Percentiles rank a stretch among this genome's conserved stretches.
phyloP scores from a whole-genome alignment of 1,140 invertebrate genomes.

The Ceratina australensis region DNA sequence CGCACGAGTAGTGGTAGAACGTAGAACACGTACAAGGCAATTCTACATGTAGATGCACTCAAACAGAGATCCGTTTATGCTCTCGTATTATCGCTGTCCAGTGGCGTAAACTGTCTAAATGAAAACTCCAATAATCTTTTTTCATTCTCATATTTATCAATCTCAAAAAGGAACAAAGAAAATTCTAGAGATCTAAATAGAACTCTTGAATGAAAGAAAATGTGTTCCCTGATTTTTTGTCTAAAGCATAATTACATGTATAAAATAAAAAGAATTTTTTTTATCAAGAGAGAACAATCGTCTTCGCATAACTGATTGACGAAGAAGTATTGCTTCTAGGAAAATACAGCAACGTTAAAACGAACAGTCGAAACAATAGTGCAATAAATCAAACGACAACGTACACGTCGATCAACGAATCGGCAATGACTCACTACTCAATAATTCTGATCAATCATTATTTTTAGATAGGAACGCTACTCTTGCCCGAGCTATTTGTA shows the following conservation, averaged over 20 bases:
- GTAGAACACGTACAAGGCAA: conserved; percentile 40
- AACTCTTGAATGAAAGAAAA: no score
- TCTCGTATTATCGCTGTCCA: conserved; percentile 55
- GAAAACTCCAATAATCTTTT: background rate
- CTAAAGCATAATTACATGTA: no score
- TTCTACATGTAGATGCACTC: conserved; percentile 57
- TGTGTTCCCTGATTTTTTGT: no score
- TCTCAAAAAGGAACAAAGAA: no score
- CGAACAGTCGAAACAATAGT: background rate
- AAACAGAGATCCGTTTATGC: conserved; percentile 72
- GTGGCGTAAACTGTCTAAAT: conserved; percentile 48
- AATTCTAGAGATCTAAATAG: no score
- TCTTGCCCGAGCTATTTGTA: background rate
- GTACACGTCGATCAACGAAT: background rate
- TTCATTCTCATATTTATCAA: no score
- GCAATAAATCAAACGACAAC: background rate
- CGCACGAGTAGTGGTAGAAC: conserved; percentile 64
- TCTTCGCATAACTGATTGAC: no score
- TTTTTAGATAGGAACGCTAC: background rate
- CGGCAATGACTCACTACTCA: background rate
- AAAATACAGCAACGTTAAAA: background rate
- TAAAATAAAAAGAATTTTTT: no score
- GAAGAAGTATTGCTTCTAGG: no score
- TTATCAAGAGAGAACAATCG: no score
- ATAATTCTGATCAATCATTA: background rate